These are phyloP conservation scores for Hylia prasina DNA, from an alignment of 2,113 vertebrate genomes.

Conservation along the genomic window DNA sequence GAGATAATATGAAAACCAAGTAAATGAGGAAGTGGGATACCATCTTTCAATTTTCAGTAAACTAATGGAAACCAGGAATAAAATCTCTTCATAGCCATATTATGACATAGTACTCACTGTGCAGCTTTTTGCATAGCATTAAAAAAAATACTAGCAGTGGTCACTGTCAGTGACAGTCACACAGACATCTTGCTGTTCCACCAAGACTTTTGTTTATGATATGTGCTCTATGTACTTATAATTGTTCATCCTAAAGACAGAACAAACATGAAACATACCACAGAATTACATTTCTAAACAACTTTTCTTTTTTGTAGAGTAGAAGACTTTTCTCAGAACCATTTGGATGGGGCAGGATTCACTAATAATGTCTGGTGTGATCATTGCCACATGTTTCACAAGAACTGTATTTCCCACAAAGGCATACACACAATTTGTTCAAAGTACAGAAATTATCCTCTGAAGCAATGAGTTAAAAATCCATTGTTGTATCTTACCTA, in stretches of 20 bases:
- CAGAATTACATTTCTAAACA: background rate
- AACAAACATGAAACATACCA: background rate
- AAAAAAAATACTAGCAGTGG: background rate
- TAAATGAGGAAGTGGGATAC: background rate
- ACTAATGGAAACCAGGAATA: background rate
- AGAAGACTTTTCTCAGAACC: background rate
- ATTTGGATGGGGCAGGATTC: background rate
- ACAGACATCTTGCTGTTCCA: background rate
- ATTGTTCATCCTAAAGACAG: background rate
- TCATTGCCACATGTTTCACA: background rate
- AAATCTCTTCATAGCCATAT: background rate
- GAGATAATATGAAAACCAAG: background rate
- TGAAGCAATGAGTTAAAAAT: background rate
- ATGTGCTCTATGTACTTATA: accelerated
- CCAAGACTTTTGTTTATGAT: background rate
- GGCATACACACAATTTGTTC: background rate
- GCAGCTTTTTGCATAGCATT: background rate
- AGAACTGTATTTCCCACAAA: background rate
- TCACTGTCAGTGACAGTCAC: background rate
- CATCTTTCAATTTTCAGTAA: background rate
- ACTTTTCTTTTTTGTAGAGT: background rate
- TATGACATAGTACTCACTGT: background rate
- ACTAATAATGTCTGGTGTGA: background rate
- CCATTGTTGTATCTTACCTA: background rate
- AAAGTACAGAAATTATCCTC: background rate